Base-by-base conservation (phyloP, 2,113 vertebrate species). In the Corydoras maculifer region DNA sequence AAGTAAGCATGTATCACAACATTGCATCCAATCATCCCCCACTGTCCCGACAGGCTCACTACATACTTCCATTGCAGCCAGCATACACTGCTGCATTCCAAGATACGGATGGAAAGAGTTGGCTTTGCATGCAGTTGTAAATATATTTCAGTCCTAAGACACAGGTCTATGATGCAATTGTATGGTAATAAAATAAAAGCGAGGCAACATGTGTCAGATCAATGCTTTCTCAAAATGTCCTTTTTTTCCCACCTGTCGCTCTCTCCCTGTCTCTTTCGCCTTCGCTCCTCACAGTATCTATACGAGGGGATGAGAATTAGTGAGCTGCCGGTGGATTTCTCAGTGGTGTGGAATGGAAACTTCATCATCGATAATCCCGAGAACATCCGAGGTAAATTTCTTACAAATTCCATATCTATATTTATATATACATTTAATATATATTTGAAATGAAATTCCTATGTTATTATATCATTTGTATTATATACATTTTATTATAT, bases 281-380 rank as follows among this genome's bases (percentile, higher is more conserved):
- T 63, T 18, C 9, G 75, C 48, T 49, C 60, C 69, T 2, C 78
- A 30, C 80, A 99, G 97, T 99, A 99, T 84, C 84, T 93, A 70
- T 99, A 99, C 0, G 96, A 99, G 0, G 94, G 95, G 32, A 94
- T 93, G 93, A 95, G 93, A 80, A 92, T 96, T 79, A 98, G 95
- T 78, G 94, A 94, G 86, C 82, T 99, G 77, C 91, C 95, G 0
- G 94, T 98, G 87, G 94, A 98, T 85, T 99, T 99, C 53, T 96
- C 96, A 0, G 97, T 99, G 79, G 94, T 99, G 50, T 99, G 97
- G 97, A 99, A 99, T 0, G 97, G 97, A 72, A 98, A 98, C 83
- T 99, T 99, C 58, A 92, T 98, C 72, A 99, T 99, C 6, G 96
- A 99, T 87, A 99, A 99, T 84, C 97, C 96, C 0, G 93, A 95